Evolutionary conservation across 53 echinoderm and acorn worm genomes (phyloP), one percentile per base, ranked within the genome.

Genomic region (Paracentrotus lividus): DNA sequence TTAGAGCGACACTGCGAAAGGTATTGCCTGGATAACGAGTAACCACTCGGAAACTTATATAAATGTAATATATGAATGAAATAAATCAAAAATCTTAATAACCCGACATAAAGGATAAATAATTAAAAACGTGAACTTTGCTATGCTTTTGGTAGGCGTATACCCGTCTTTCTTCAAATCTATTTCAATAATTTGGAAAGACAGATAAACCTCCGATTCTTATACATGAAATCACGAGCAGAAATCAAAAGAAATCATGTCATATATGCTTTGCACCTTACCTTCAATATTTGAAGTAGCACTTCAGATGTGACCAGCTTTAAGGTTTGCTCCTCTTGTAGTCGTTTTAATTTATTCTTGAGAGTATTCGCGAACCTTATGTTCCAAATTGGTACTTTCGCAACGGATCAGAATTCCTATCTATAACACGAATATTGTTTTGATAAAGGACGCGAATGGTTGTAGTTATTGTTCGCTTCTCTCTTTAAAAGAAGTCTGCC

Each of bases 211-310:
- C 64, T 27, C 20, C 9, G 21, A 15, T 72, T 72, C 40, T 72
- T 72, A 38, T 72, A 36, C 15, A 4, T 38, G 18, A 7, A 27
- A 72, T 72, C 38, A 72, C 40, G 72, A 38, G 20, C 14, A 32
- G 36, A 72, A 72, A 38, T 72, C 36, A 81, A 47, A n/a, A n/a
- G 47, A 81, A 45, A 81, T 45, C 5, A 47, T 44, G 81, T 45
- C 44, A 81, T n/a, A 81, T 81, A 81, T 45, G 44, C 26, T 47
- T 81, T 44, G 47, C 47, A 45, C 26, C 81, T 81, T 45, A 81
- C 81, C 81, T 81, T 49, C 44, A 81, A 81, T 81, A 81, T 81
- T 81, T 81, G 81, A 81, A 81, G 47, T 26, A 81, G 81, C 47
- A 24, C 81, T 47, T 44, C 9, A 81, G 27, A 81, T 49, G 44